Percentiles rank a stretch among this genome's conserved stretches.
Evolutionary conservation across 1,140 invertebrate species (phyloP).

Genomic region (Lepidurus couesii): DNA sequence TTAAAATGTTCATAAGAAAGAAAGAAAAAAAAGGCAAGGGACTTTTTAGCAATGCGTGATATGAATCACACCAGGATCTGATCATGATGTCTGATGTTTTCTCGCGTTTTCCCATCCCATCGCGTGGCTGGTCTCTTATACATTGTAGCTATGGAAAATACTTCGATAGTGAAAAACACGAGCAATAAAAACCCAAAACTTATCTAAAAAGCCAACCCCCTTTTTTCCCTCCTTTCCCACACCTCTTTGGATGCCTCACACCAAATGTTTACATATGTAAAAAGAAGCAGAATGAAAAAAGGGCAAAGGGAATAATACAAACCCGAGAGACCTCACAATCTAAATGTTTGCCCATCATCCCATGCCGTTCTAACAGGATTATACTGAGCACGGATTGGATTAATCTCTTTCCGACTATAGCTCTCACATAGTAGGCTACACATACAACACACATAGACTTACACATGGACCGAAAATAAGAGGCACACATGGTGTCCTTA

Average conservation of each 20-base stretch:
- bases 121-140: neutral
- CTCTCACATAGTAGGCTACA: neutral
- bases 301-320: neutral
- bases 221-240: neutral
- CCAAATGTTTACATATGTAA: slow-evolving; percentile 21
- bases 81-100: neutral
- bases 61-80: slow-evolving; percentile 21
- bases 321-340: neutral
- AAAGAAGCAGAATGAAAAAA: neutral
- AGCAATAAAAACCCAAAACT: neutral
- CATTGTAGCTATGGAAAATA: neutral
- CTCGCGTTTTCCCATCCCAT: neutral
- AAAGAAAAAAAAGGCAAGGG: neutral
- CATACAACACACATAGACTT: neutral
- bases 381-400: slow-evolving; percentile 19
- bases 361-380: slow-evolving; percentile 18
- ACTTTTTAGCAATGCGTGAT: slow-evolving; percentile 19
- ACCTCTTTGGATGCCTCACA: neutral
- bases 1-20: neutral
- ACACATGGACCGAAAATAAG: neutral
- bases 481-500: neutral
- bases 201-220: neutral
- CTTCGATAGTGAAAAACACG: neutral
- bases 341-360: neutral
- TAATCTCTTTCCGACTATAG: neutral